These are phyloP conservation scores for Terrapene triunguis DNA, from an alignment of 2,113 vertebrate genomes.

Conservation along the genomic window DNA sequence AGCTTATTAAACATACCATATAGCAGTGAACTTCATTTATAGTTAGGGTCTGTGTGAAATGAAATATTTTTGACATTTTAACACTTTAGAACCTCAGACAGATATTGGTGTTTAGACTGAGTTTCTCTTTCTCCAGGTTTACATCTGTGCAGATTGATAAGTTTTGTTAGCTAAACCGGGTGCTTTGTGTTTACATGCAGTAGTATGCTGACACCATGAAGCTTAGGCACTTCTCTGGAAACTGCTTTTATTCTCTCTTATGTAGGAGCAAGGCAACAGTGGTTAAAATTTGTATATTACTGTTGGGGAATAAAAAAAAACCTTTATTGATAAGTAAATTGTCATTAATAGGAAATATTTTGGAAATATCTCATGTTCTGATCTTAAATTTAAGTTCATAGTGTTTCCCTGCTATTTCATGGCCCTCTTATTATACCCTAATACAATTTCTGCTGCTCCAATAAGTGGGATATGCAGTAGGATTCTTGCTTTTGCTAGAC, in stretches of 20 bases:
- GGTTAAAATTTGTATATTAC: not conserved
- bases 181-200: not conserved
- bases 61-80: slow-evolving; percentile 12
- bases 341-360: not conserved
- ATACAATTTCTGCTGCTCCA: not conserved
- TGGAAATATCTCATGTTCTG: not conserved
- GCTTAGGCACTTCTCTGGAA: not conserved
- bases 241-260: not conserved
- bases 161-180: not conserved
- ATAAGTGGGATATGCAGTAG: rapidly evolving
- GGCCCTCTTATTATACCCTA: not conserved
- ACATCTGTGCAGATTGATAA: not conserved
- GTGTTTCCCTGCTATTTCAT: not conserved
- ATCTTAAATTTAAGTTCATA: not conserved
- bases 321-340: not conserved
- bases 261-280: not conserved
- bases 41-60: not conserved
- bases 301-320: not conserved
- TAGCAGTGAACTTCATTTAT: not conserved
- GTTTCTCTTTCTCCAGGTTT: not conserved
- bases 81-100: not conserved
- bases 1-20: not conserved
- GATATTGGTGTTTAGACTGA: not conserved
- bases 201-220: not conserved
- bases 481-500: not conserved